Conservation (phyloP, 2,888 invertebrate species). For the Drymonia ruficornis region DNA sequence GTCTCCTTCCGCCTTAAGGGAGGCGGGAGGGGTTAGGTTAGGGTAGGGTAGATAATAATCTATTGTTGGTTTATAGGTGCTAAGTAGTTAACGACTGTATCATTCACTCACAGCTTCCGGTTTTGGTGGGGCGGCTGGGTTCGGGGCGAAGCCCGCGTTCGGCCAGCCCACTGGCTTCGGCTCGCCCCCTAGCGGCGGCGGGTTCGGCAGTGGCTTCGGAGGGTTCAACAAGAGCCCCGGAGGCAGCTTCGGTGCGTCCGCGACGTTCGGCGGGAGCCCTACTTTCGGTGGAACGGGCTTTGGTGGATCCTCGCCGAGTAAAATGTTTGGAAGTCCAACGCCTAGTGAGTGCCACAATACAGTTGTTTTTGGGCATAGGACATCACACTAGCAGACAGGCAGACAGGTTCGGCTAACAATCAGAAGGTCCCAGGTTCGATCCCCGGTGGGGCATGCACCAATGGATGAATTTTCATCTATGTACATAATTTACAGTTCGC, state of each 20-base stretch:
- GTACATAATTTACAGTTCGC: too few relatives aligned
- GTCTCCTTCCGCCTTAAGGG: too few relatives aligned
- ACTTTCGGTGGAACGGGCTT: constrained; percentile 81
- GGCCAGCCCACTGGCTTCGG: constrained; percentile 67
- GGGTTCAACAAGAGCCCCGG: constrained; percentile 73
- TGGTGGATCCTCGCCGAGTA: constrained; percentile 78
- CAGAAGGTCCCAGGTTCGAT: too few relatives aligned
- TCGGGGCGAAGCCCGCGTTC: constrained; percentile 74
- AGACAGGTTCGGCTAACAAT: too few relatives aligned
- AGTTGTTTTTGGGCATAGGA: too few relatives aligned
- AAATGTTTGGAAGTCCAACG: constrained; percentile 65
- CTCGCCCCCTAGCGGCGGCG: constrained; percentile 47
- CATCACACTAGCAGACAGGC: too few relatives aligned
- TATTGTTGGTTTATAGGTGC: too few relatives aligned
- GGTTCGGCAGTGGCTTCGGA: constrained; percentile 43
- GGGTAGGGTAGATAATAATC: too few relatives aligned
- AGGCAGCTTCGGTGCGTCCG: constrained; percentile 68
- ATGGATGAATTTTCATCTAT: too few relatives aligned
- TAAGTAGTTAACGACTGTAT: too few relatives aligned
- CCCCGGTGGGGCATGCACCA: too few relatives aligned
- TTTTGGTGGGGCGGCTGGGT: constrained; percentile 72
- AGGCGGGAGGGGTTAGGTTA: too few relatives aligned
- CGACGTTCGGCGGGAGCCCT: constrained; percentile 79
- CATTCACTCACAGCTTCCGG: constrained; percentile 55
- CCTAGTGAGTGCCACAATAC: constrained; percentile 49